phyloP scores from a whole-genome alignment of 1,140 invertebrate species.

The Atta cephalotes region DNA sequence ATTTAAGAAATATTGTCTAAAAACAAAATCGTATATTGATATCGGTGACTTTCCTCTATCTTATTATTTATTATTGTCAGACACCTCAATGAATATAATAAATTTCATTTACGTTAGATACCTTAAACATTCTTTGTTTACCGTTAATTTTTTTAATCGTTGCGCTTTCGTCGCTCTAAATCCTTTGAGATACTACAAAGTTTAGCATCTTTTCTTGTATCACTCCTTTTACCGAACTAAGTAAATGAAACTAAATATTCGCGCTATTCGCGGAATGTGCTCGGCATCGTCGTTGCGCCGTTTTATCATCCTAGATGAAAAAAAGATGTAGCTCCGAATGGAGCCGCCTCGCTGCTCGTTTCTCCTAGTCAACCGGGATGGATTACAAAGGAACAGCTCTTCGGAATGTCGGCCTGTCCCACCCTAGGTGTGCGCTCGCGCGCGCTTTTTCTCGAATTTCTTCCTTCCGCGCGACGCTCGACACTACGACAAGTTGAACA shows the following conservation, averaged over 20 bases:
- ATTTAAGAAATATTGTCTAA: too few species aligned
- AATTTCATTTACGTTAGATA: background rate
- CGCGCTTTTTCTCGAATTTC: conserved; percentile 66
- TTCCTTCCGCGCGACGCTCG: conserved; percentile 25
- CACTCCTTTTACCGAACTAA: background rate
- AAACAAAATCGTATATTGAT: too few species aligned
- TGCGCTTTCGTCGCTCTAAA: too few species aligned
- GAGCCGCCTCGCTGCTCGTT: conserved; percentile 52
- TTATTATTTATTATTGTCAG: too few species aligned
- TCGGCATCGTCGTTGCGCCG: background rate
- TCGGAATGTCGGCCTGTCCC: conserved; percentile 63
- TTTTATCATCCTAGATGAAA: conserved; percentile 64
- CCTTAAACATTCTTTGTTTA: background rate
- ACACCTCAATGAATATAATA: too few species aligned
- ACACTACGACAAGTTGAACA: conserved; percentile 33
- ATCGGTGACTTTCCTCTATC: too few species aligned
- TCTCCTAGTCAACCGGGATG: conserved; percentile 58
- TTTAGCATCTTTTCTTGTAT: conserved; percentile 14
- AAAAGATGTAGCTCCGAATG: conserved; percentile 58
- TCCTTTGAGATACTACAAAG: background rate
- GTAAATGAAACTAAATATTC: conserved; percentile 43
- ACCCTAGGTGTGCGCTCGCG: conserved; percentile 17
- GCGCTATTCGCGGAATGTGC: conserved; percentile 53
- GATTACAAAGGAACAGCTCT: conserved; percentile 70
- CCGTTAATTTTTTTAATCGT: background rate